Percentiles rank a stretch among this genome's conserved stretches.
Conservation (phyloP, 2,888 invertebrate genomes). For the Melitaea athalia region DNA sequence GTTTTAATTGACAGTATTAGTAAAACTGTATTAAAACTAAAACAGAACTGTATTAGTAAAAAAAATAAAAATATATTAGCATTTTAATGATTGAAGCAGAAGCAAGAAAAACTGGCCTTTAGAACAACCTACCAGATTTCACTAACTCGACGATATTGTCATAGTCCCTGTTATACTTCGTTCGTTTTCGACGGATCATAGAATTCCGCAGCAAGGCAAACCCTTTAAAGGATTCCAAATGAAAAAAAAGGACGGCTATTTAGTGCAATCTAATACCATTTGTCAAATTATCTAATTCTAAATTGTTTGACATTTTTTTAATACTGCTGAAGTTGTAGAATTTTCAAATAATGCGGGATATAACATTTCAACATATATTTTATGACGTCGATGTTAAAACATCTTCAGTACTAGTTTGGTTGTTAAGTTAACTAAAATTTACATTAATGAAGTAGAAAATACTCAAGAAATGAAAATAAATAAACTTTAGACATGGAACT, state of each 20-base stretch:
- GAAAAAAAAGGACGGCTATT: slow-evolving; percentile 42
- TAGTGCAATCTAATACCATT: slow-evolving; percentile 28
- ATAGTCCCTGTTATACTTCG: slow-evolving; percentile 72
- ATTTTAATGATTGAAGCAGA: not conserved
- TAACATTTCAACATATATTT: too few species aligned
- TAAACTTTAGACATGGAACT: not conserved
- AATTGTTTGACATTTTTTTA: slow-evolving; percentile 1
- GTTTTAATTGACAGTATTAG: not conserved
- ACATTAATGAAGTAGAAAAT: not conserved
- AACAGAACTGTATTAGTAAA: not conserved
- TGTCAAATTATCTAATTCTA: slow-evolving; percentile 11
- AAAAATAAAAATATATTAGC: too few species aligned
- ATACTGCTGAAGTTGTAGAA: not conserved
- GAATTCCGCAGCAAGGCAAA: slow-evolving; percentile 32
- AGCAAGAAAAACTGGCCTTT: slow-evolving; percentile 13
- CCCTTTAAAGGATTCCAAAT: slow-evolving; percentile 24
- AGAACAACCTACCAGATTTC: slow-evolving; percentile 36
- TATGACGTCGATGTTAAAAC: too few species aligned
- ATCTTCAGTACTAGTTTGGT: not conserved
- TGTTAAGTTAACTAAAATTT: not conserved
- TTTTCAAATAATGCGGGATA: too few species aligned
- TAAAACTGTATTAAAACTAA: too few species aligned
- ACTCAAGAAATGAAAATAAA: too few species aligned
- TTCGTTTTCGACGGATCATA: slow-evolving; percentile 58
- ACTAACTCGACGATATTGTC: slow-evolving; percentile 69